phyloP scores from a whole-genome alignment of 2,888 invertebrate genomes.

The Diabrotica balteata region DNA sequence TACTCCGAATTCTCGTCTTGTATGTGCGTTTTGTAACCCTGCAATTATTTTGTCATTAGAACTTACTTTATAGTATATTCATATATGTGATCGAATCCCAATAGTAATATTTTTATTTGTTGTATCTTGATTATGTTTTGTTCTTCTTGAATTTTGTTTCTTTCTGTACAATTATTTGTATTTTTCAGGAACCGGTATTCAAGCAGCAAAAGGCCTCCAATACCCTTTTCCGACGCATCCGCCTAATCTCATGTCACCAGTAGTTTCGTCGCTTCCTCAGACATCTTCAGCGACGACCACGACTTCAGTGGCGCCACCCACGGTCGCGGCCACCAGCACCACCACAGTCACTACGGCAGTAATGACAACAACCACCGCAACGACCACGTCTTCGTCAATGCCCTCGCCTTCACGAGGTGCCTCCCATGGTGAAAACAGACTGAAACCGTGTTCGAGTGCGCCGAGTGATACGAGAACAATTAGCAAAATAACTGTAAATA shows the following conservation, averaged over 20 bases:
- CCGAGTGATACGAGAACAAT: conserved; percentile 55
- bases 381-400: conserved; percentile 31
- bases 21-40: no score
- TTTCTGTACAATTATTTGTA: neutral
- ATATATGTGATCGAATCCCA: no score
- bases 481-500: conserved; percentile 58
- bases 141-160: conserved; percentile 2
- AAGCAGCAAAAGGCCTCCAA: conserved; percentile 68
- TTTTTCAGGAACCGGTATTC: conserved; percentile 48
- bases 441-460: conserved; percentile 52
- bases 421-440: conserved; percentile 55
- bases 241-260: conserved; percentile 61
- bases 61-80: no score
- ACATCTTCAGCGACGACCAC: conserved; percentile 35
- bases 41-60: no score
- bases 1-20: no score
- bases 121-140: neutral
- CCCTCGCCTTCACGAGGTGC: conserved; percentile 48
- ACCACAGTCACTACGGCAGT: conserved; percentile 33
- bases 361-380: conserved; percentile 51
- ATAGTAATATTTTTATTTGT: no score
- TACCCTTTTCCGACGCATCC: conserved; percentile 83
- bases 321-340: conserved; percentile 41
- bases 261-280: conserved; percentile 30
- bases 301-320: conserved; percentile 21